Base-by-base conservation (phyloP, 2,113 vertebrate species). In the human region DNA sequence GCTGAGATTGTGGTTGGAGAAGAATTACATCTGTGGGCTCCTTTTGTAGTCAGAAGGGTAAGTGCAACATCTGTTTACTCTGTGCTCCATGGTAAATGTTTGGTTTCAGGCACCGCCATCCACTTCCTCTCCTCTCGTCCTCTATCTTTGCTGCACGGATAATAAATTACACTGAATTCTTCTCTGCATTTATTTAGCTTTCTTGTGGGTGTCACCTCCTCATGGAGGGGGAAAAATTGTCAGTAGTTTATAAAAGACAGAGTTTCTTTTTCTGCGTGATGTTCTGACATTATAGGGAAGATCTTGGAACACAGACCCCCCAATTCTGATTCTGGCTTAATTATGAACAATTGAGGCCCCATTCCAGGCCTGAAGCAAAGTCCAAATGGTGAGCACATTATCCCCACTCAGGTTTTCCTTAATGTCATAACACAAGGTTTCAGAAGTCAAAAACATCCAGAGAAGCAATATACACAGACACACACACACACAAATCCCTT, bases 21-120 rank as follows among this genome's bases (percentile, higher is more conserved):
- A 93, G 97, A 96, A 97, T 94, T 94, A 96, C 95, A 96, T 97
- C 93, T 98, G 97, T 57, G 96, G 96, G 87, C 73, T 96, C 93
- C 90, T 96, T 97, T 95, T 97, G 81, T 95, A 57, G 94, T 96
- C 96, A 80, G 96, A 96, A 93, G 97, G 97, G 96, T 92, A 96
- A 96, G 89, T 0, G 72, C 95, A 96, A 97, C 97, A 96, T 98
- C 96, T 98, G 93, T 98, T 98, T 97, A 98, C 97, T 95, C 98
- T 94, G 95, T 52, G 92, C 97, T 97, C 97, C 66, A 27, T n/a
- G 81, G 90, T 93, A 97, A 97, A 92, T 89, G 95, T 70, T 98
- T 97, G 97, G 92, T 66, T 96, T 96, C 95, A 90, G 96, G 57
- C 92, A 64, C 35, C 13, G 13, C 97, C 89, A 92, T 90, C 92